phyloP scores from a whole-genome alignment of 2,888 invertebrate species.

The Chymomyza procnemis region DNA sequence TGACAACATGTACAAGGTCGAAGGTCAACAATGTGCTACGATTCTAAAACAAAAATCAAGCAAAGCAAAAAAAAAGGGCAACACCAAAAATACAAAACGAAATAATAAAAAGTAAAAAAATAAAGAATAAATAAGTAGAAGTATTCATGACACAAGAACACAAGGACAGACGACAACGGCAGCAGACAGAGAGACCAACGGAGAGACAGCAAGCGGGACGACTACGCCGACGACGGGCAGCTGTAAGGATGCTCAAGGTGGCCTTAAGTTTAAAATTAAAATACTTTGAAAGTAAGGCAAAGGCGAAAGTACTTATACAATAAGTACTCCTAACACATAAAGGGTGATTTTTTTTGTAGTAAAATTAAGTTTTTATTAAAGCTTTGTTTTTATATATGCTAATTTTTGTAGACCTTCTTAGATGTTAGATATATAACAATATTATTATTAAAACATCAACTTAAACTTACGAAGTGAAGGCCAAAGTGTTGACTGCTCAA shows the following conservation, averaged over 20 bases:
- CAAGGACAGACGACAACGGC: neutral
- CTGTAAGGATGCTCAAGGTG: neutral
- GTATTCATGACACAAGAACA: neutral
- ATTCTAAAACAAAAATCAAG: neutral
- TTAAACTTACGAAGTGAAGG: too few species aligned
- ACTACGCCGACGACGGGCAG: too few species aligned
- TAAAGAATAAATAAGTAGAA: neutral
- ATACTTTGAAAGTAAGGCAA: conserved; percentile 31
- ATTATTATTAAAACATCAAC: too few species aligned
- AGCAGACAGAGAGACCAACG: neutral
- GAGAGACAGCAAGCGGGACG: too few species aligned
- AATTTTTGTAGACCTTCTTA: too few species aligned
- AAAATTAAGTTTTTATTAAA: too few species aligned
- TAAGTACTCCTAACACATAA: conserved; percentile 16
- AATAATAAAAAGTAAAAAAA: neutral
- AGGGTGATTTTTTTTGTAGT: neutral
- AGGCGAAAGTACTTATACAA: conserved; percentile 19
- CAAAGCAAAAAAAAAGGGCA: neutral
- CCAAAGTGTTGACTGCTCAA: too few species aligned
- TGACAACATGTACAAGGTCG: conserved; percentile 16
- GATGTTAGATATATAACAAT: too few species aligned
- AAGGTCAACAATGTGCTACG: conserved; percentile 18
- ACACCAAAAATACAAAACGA: neutral
- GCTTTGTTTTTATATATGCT: too few species aligned
- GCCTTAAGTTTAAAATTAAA: conserved; percentile 31